Evolutionary conservation across 1,140 invertebrate genomes (phyloP).

Genomic region (Ylistrum balloti): DNA sequence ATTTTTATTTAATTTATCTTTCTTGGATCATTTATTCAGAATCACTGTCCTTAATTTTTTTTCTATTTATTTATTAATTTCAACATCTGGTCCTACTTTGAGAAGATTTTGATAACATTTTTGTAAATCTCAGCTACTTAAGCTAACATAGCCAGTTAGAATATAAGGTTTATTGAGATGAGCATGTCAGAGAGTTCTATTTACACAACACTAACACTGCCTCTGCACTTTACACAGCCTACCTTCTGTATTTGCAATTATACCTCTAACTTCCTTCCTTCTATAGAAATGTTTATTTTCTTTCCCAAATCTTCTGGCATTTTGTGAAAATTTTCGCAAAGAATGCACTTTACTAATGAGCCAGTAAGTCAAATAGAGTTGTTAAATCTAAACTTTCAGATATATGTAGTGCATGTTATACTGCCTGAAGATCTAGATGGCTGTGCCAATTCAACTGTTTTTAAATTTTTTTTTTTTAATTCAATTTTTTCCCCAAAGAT

Average conservation of each 20-base stretch:
- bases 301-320: background rate
- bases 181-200: no score
- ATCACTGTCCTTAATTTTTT: no score
- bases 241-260: background rate
- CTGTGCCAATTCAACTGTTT: no score
- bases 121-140: background rate
- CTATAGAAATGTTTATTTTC: background rate
- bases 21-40: no score
- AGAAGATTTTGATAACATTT: no score
- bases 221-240: background rate
- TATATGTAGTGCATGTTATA: background rate
- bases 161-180: background rate
- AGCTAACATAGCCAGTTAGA: background rate
- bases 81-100: no score
- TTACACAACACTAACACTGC: background rate
- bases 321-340: background rate
- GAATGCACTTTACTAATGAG: background rate
- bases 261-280: background rate
- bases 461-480: no score
- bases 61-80: no score
- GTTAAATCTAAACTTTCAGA: background rate
- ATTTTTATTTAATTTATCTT: no score
- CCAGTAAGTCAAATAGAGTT: background rate
- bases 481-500: background rate
- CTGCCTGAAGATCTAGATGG: background rate